Evolutionary conservation across 2,797 vertebrate genomes (phyloP), one percentile per base, ranked within the genome.

Genomic region (Bryconaethiops microstoma): DNA sequence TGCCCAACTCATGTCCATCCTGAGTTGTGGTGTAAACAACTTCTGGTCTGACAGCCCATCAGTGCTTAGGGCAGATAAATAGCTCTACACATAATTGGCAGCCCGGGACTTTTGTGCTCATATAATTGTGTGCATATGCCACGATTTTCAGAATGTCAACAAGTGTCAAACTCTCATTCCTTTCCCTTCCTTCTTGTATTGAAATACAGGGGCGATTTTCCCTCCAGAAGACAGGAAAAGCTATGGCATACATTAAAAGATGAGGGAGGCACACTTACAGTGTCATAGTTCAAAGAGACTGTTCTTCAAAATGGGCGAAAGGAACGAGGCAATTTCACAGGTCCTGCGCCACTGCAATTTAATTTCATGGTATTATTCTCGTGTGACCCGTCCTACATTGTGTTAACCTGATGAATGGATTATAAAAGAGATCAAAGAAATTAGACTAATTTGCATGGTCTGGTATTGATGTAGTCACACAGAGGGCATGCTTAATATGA

Each of bases 341-440:
- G 80, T 81, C 85, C 87, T 84, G 87, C 86, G 80, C 85, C 86
- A 86, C 85, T 88, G 86, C 90, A 89, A 92, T 91, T 84, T 91
- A 91, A 93, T 92, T 92, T 93, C 92, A 93, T 90, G 90, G 87
- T 87, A 82, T 85, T 87, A 89, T 90, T 88, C 81, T 86, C 83
- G 55, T 87, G 85, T 84, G 62, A 82, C 87, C 65, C 88, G 83
- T 82, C 86, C 84, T 68, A 88, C 86, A 88, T 86, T 88, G 87
- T 85, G 21, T 86, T 90, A 83, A 93, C 90, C 91, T 89, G 88
- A 92, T 92, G 87, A 88, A 83, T 78, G 69, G 70, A 75, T 72
- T 74, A 78, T 54, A 76, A 83, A 80, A 83, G 67, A 70, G 77
- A 77, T 82, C 50, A 13, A 9, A 54, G 21, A 48, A 71, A 76